A percentile compares a stretch with the other conserved stretches of the same genome.
phyloP scores from a whole-genome alignment of 2,888 invertebrate species.

The Pherbina coryleti region DNA sequence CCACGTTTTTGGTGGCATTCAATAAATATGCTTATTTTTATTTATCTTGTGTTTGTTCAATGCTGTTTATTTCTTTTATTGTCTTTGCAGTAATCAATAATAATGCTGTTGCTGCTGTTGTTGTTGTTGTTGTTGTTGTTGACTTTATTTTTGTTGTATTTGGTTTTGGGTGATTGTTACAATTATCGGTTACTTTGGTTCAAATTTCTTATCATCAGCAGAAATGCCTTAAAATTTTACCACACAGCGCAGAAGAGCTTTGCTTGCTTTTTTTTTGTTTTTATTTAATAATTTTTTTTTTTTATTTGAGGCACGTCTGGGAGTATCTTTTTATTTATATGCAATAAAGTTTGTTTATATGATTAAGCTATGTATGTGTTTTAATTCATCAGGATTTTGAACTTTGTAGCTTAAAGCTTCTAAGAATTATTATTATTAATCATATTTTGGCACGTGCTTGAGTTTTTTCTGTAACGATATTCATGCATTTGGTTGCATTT shows the following conservation, averaged over 20 bases:
- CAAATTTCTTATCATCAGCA: conserved; percentile 28
- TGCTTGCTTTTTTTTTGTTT: not conserved
- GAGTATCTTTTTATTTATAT: not conserved
- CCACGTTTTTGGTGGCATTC: conserved; percentile 6
- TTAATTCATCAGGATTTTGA: too few species aligned
- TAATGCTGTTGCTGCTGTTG: not conserved
- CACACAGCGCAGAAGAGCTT: not conserved
- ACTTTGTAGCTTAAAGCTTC: not conserved
- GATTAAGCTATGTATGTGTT: too few species aligned
- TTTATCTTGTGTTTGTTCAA: not conserved
- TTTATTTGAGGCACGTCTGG: not conserved
- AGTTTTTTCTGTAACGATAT: too few species aligned
- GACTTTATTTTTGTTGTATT: not conserved
- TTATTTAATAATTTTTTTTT: not conserved
- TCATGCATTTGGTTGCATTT: too few species aligned
- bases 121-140: not conserved
- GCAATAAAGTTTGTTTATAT: too few species aligned
- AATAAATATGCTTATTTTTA: not conserved
- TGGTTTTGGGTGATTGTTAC: conserved; percentile 34
- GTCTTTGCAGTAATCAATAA: not conserved
- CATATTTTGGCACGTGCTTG: too few species aligned
- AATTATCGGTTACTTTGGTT: conserved; percentile 38
- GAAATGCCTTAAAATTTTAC: not conserved
- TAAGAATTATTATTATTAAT: not conserved
- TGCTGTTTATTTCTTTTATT: conserved; percentile 11